These are phyloP conservation scores for Cyphomyrus discorhynchus DNA, from an alignment of 2,113 vertebrate species.

Conservation along the genomic window DNA sequence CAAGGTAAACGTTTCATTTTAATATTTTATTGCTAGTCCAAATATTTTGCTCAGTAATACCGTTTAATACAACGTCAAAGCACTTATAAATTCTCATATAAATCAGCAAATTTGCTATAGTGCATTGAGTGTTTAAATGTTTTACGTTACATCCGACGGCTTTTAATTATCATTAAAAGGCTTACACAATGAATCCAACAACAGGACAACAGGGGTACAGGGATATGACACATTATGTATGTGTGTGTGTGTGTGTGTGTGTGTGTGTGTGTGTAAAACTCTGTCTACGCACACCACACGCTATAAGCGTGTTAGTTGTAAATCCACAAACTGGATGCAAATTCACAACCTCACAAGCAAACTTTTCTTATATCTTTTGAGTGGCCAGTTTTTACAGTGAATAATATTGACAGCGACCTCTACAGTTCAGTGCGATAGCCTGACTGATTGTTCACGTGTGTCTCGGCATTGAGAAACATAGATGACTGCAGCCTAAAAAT, in stretches of 20 bases:
- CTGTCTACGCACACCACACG: background rate
- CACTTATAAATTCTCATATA: background rate
- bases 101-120: background rate
- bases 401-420: slow-evolving; percentile 2
- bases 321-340: slow-evolving; percentile 37
- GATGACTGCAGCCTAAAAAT: background rate
- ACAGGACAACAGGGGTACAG: background rate
- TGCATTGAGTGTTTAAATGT: background rate
- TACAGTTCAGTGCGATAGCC: slow-evolving; percentile 11
- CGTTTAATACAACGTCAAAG: background rate
- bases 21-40: background rate
- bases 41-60: background rate
- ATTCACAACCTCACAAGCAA: background rate
- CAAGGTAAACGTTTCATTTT: background rate
- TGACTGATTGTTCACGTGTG: background rate
- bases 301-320: background rate
- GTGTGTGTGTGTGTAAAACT: background rate
- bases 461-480: background rate
- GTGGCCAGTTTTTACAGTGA: background rate
- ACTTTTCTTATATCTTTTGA: background rate
- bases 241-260: background rate
- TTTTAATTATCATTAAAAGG: background rate
- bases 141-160: background rate
- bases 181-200: background rate
- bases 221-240: too few relatives aligned